phyloP scores from a whole-genome alignment of 2,113 vertebrate genomes.

The Lates calcarifer region DNA sequence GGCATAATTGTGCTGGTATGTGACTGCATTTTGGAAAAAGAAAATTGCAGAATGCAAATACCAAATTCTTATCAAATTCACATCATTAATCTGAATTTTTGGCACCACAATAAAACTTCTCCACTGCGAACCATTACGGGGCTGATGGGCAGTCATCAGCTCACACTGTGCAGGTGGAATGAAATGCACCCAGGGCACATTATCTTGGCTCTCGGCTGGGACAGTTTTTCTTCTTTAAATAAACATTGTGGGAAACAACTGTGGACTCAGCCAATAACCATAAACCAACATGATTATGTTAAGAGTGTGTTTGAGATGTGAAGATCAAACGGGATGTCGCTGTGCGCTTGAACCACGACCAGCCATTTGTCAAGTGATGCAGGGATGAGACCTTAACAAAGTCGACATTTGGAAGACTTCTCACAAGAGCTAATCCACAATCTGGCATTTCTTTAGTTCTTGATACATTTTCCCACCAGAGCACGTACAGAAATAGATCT shows the following conservation, averaged over 20 bases:
- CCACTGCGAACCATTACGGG: background rate
- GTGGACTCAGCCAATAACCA: constrained; percentile 62
- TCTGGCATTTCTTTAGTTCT: constrained; percentile 33
- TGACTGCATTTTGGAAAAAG: background rate
- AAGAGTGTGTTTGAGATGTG: constrained; percentile 71
- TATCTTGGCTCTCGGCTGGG: constrained; percentile 47
- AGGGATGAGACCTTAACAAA: constrained; percentile 37
- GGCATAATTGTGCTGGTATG: constrained; percentile 20
- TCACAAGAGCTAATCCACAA: constrained; percentile 26
- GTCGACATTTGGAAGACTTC: constrained; percentile 39
- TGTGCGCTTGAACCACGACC: constrained; percentile 55
- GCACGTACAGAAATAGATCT: constrained; percentile 33
- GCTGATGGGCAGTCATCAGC: constrained; percentile 46
- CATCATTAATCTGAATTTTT: constrained; percentile 38
- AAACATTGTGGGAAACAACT: constrained; percentile 71
- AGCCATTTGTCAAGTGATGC: constrained; percentile 56
- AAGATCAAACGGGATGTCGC: constrained; percentile 76
- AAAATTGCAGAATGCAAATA: constrained; percentile 9
- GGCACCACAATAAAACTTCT: constrained; percentile 28
- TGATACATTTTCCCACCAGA: constrained; percentile 8
- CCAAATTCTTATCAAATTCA: constrained; percentile 29
- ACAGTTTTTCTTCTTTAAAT: constrained; percentile 71
- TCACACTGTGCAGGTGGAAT: constrained; percentile 71
- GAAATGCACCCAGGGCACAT: constrained; percentile 53
- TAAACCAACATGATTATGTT: constrained; percentile 73